Evolutionary conservation across 2,797 vertebrate genomes (phyloP).

Genomic region (Urocyon cinereoargenteus): DNA sequence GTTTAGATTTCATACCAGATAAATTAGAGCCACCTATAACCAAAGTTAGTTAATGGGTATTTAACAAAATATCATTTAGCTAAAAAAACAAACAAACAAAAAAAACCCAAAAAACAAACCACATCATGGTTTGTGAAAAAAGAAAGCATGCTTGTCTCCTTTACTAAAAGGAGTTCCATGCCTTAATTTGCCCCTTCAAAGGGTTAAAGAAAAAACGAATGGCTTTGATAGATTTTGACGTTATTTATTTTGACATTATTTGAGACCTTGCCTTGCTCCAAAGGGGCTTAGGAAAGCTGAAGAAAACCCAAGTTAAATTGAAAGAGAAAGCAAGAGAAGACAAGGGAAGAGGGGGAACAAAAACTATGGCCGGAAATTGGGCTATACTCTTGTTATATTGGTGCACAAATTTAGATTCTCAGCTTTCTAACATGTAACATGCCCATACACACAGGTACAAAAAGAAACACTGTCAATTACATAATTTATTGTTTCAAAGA

Average conservation of each 20-base stretch:
- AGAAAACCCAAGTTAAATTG: conserved; percentile 51
- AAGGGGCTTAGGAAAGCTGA: not conserved
- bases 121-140: not conserved
- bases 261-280: conserved; percentile 26
- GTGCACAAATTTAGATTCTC: not conserved
- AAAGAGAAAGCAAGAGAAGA: conserved; percentile 52
- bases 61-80: conserved; percentile 1
- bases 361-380: not conserved
- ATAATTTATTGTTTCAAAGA: not conserved
- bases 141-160: not conserved
- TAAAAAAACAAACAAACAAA: not conserved
- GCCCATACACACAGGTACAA: not conserved
- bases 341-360: not conserved
- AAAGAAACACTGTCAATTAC: not conserved
- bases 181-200: conserved; percentile 7
- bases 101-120: not conserved
- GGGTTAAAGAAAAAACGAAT: conserved; percentile 30
- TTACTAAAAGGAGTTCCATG: not conserved
- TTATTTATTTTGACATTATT: conserved; percentile 68
- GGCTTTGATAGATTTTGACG: conserved; percentile 58
- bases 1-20: conserved; percentile 41
- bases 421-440: not conserved
- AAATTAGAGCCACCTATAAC: not conserved
- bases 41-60: not conserved
- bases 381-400: not conserved